Evolutionary conservation across 2,797 vertebrate genomes (phyloP).

Genomic region (Heterohyrax brucei): DNA sequence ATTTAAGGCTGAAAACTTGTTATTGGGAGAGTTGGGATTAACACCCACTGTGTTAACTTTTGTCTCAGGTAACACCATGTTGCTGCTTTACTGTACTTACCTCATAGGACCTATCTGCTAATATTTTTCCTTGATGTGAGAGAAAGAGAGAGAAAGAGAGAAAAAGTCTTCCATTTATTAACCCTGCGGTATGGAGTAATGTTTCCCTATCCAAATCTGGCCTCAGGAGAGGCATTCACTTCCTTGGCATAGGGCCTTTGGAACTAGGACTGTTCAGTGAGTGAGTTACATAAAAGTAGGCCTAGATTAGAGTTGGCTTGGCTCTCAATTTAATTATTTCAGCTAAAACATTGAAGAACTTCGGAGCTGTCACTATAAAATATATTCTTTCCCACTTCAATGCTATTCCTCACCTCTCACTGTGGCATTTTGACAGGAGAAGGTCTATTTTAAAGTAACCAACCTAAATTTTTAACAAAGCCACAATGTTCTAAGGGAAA

Average conservation of each 20-base stretch:
- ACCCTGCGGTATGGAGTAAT: background rate
- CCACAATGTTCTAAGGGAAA: constrained; percentile 57
- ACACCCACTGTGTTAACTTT: background rate
- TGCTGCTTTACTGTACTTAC: background rate
- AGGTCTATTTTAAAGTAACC: constrained; percentile 75
- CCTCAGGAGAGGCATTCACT: background rate
- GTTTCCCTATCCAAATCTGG: background rate
- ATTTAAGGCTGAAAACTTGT: background rate
- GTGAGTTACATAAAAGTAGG: constrained; percentile 64
- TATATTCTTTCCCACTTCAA: background rate
- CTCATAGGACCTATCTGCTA: background rate
- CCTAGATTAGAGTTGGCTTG: constrained; percentile 16
- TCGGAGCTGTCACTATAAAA: constrained; percentile 59
- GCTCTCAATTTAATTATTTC: constrained; percentile 74
- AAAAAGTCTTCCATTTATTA: constrained; percentile 1
- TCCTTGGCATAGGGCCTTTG: constrained; percentile 29
- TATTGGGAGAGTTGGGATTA: background rate
- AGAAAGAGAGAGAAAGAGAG: background rate
- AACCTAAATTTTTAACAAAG: constrained; percentile 63
- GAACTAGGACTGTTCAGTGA: constrained; percentile 38
- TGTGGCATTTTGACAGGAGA: constrained; percentile 50
- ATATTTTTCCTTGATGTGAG: background rate
- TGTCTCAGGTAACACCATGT: background rate
- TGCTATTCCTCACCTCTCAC: constrained; percentile 3
- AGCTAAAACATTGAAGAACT: constrained; percentile 41